A percentile compares a stretch with the other conserved stretches of the same genome.
Evolutionary conservation across 2,113 vertebrate genomes (phyloP).

Genomic region (Rhipidura dahli): DNA sequence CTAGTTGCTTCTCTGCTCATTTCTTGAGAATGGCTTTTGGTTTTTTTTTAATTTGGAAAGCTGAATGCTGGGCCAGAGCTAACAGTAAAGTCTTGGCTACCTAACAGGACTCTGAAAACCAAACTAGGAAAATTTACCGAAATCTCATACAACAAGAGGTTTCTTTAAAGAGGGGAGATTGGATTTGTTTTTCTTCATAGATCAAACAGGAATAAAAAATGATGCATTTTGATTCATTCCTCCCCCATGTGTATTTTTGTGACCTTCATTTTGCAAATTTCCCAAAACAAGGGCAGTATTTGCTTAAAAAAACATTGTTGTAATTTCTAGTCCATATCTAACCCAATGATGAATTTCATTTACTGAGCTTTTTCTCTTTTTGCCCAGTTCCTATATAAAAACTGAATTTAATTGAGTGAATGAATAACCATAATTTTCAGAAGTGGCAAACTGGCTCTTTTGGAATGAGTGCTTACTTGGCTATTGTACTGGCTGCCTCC

Average conservation of each 20-base stretch:
- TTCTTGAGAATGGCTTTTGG: neutral
- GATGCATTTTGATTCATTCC: neutral
- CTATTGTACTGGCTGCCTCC: slow-evolving; percentile 16
- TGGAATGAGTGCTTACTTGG: slow-evolving; percentile 5
- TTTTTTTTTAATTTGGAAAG: neutral
- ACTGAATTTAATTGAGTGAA: neutral
- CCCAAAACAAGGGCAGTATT: neutral
- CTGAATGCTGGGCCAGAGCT: neutral
- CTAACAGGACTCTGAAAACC: neutral
- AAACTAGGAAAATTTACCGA: neutral
- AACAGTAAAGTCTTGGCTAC: neutral
- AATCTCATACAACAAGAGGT: neutral
- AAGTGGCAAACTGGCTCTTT: neutral
- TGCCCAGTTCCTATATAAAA: neutral
- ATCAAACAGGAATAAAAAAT: neutral
- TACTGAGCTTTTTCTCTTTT: neutral
- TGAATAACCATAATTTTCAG: neutral
- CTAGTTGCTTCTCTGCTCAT: neutral
- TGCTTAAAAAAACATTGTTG: neutral
- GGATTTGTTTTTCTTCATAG: neutral
- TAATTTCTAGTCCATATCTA: neutral
- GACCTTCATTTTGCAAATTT: neutral
- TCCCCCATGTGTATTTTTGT: neutral
- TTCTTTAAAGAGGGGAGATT: neutral
- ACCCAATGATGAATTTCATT: neutral